Evolutionary conservation across 1,140 invertebrate genomes (phyloP).

Genomic region (Nautilus pompilius): DNA sequence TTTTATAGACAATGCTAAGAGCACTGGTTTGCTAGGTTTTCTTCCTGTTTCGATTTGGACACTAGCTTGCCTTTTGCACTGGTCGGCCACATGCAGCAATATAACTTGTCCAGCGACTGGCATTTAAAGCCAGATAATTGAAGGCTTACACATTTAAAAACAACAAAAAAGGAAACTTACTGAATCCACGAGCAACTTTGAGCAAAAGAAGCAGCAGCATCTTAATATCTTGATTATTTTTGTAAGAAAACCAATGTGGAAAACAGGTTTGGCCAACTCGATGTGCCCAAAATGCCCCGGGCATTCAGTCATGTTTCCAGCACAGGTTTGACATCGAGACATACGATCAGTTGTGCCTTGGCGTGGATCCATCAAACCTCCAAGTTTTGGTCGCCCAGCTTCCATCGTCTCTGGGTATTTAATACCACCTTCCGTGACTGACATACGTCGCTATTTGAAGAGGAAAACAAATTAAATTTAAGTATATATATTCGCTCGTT

Average conservation of each 20-base stretch:
- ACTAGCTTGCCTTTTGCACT: too few relatives aligned
- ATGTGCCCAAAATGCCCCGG: conserved; percentile 99
- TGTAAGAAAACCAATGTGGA: conserved; percentile 95
- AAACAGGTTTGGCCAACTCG: conserved; percentile 97
- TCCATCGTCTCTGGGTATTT: conserved; percentile 97
- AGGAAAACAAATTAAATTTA: background rate
- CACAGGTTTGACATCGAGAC: conserved; percentile 91
- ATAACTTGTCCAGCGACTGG: too few relatives aligned
- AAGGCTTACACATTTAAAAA: too few relatives aligned
- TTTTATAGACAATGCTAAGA: too few relatives aligned
- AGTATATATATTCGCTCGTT: background rate
- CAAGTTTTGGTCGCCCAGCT: conserved; percentile 93
- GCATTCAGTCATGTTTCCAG: conserved; percentile 96
- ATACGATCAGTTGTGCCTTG: conserved; percentile 96
- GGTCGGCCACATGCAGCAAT: too few relatives aligned
- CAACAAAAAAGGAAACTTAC: conserved; percentile 64
- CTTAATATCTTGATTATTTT: conserved; percentile 95
- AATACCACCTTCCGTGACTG: conserved; percentile 91
- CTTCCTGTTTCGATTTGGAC: too few relatives aligned
- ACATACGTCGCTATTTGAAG: conserved; percentile 68
- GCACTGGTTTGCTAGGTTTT: too few relatives aligned
- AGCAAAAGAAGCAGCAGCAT: conserved; percentile 98
- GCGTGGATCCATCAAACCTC: conserved; percentile 97
- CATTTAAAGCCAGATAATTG: too few relatives aligned
- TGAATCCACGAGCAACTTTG: conserved; percentile 90